Percentiles rank a stretch among this genome's conserved stretches.
Conservation (phyloP, 1,140 invertebrate species). For the Pectinophora gossypiella region DNA sequence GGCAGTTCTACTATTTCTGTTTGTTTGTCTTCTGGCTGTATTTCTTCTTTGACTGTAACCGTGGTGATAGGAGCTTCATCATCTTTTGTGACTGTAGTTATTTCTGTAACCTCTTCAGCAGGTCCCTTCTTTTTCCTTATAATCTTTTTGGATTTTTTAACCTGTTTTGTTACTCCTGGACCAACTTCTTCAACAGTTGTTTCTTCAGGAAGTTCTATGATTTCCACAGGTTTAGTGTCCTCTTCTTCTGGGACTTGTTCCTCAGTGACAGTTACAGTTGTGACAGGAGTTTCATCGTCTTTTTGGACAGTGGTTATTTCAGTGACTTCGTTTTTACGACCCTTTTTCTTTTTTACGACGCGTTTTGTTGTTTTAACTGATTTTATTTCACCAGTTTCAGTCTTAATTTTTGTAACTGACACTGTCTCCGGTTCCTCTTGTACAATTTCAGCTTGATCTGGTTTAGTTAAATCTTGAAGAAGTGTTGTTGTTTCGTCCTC, state of each 20-base stretch:
- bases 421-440: no score
- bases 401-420: no score
- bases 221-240: no score
- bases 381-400: no score
- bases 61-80: conserved; percentile 34
- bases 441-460: no score
- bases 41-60: conserved; percentile 12
- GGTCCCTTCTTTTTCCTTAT: conserved; percentile 29
- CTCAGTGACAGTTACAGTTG: conserved; percentile 35
- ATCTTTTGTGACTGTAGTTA: conserved; percentile 37
- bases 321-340: conserved; percentile 53
- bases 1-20: conserved; percentile 41
- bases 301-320: conserved; percentile 73
- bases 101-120: conserved; percentile 28
- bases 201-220: conserved; percentile 45
- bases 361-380: not conserved
- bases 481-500: no score
- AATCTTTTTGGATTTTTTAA: conserved; percentile 35
- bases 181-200: conserved; percentile 26
- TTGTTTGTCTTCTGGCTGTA: conserved; percentile 10
- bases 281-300: conserved; percentile 60
- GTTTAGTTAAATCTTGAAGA: no score
- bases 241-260: conserved; percentile 26
- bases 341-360: not conserved
- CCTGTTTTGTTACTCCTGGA: conserved; percentile 28